Evolutionary conservation across 2,797 vertebrate genomes (phyloP).

Genomic region (Anniella stebbinsi): DNA sequence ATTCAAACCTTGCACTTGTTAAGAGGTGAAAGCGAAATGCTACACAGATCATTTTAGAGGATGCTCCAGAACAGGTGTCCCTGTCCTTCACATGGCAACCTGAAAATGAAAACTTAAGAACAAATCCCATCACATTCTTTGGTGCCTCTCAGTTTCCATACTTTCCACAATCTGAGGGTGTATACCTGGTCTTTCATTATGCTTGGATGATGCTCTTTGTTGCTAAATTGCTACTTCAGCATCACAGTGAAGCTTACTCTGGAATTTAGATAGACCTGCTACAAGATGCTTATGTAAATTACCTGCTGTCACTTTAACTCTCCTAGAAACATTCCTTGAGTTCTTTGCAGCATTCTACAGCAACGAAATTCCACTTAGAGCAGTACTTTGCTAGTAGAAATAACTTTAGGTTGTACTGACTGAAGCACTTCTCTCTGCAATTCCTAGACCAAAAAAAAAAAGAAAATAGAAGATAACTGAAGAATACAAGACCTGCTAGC

Average conservation of each 20-base stretch:
- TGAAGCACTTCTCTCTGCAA: constrained; percentile 47
- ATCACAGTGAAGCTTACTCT: not conserved
- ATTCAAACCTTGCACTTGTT: not conserved
- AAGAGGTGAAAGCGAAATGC: not conserved
- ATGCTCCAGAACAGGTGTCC: not conserved
- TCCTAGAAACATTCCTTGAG: not conserved
- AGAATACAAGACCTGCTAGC: not conserved
- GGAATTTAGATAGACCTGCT: not conserved
- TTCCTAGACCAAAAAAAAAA: too few species aligned
- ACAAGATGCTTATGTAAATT: constrained; percentile 2
- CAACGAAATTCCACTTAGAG: constrained; percentile 19
- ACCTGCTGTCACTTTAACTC: constrained; percentile 2
- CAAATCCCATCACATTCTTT: not conserved
- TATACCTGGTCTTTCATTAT: not conserved
- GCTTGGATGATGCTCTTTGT: not conserved
- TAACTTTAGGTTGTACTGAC: constrained; percentile 19
- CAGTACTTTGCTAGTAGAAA: constrained; percentile 42
- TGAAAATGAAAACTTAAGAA: not conserved
- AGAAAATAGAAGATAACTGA: too few species aligned
- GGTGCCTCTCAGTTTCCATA: not conserved
- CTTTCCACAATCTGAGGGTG: too few species aligned
- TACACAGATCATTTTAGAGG: not conserved
- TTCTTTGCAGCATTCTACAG: not conserved
- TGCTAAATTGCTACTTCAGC: constrained; percentile 1
- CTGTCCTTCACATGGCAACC: constrained; percentile 2